Conservation (phyloP, 2,797 vertebrate genomes). For the Natrix natrix region DNA sequence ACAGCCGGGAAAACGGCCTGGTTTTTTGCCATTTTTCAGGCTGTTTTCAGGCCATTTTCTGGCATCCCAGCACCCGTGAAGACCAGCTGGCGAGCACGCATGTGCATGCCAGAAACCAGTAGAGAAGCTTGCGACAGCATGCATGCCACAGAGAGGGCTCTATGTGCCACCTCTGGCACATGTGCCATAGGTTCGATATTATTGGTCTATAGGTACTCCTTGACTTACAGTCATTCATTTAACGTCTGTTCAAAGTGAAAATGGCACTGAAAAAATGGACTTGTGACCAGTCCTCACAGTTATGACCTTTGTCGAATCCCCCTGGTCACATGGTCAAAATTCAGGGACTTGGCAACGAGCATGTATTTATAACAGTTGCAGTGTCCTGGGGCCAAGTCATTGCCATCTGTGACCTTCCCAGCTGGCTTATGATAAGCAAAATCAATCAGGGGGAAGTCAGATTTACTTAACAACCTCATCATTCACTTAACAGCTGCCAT, state of each 20-base stretch:
- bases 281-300: neutral
- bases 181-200: too few relatives aligned
- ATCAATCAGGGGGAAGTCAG: neutral
- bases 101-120: too few relatives aligned
- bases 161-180: too few relatives aligned
- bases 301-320: neutral
- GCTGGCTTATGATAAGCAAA: neutral
- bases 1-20: too few relatives aligned
- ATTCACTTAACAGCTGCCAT: neutral
- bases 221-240: neutral
- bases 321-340: neutral
- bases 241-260: neutral
- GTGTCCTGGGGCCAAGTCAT: neutral
- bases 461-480: neutral
- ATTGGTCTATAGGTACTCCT: neutral
- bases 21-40: too few relatives aligned
- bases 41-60: too few relatives aligned
- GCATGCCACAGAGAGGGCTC: too few relatives aligned
- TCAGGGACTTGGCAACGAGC: neutral
- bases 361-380: neutral
- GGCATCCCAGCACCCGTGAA: too few relatives aligned
- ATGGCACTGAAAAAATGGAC: neutral
- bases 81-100: too few relatives aligned
- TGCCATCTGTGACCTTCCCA: neutral
- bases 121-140: too few relatives aligned